These are phyloP conservation scores for Triops cancriformis DNA, from an alignment of 1,140 invertebrate species.

Conservation along the genomic window DNA sequence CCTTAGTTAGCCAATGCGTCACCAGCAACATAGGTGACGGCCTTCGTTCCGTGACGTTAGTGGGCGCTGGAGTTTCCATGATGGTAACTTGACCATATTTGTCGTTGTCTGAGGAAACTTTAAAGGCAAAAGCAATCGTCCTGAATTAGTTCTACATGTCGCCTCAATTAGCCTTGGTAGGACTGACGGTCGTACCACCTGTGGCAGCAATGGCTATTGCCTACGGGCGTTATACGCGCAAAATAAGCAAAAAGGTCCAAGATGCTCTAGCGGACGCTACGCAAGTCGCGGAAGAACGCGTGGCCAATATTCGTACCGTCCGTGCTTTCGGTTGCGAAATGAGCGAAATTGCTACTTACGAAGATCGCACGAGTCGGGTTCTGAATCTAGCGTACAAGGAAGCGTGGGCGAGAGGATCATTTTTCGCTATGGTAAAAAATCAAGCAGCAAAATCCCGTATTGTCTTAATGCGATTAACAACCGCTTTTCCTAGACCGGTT, in stretches of 20 bases:
- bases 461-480: slow-evolving; percentile 24
- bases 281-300: slow-evolving; percentile 81
- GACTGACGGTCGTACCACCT: slow-evolving; percentile 77
- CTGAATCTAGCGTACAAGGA: slow-evolving; percentile 76
- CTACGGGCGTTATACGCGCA: slow-evolving; percentile 78
- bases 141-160: slow-evolving; percentile 73
- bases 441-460: no score
- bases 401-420: slow-evolving; percentile 72
- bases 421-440: slow-evolving; percentile 78
- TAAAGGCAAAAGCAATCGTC: slow-evolving; percentile 17
- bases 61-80: slow-evolving; percentile 75
- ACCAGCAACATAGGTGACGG: slow-evolving; percentile 93
- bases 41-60: slow-evolving; percentile 72
- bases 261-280: slow-evolving; percentile 74
- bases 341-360: slow-evolving; percentile 63
- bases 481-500: slow-evolving; percentile 61
- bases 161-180: slow-evolving; percentile 71
- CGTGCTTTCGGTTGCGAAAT: slow-evolving; percentile 82
- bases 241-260: slow-evolving; percentile 69
- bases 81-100: slow-evolving; percentile 58
- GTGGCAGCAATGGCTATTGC: slow-evolving; percentile 74
- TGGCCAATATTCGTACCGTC: slow-evolving; percentile 89
- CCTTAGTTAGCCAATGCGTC: slow-evolving; percentile 80
- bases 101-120: neutral
- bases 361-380: slow-evolving; percentile 59